Evolutionary conservation across 2,113 vertebrate genomes (phyloP), one percentile per base, ranked within the genome.

Genomic region (Etheostoma spectabile): DNA sequence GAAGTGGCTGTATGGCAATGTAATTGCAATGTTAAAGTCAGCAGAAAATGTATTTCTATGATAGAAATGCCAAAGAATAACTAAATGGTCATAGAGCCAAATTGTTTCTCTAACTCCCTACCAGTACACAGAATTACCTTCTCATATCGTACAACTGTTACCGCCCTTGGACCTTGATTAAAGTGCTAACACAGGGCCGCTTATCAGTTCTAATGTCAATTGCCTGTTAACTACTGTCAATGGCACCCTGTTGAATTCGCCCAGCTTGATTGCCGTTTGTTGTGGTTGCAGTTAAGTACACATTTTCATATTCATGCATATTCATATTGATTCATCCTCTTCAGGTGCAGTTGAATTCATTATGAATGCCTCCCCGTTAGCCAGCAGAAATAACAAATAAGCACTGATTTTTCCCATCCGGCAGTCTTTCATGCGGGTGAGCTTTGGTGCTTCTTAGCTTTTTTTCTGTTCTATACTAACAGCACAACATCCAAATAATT

Each of bases 251-350:
- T 80, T 93, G 86, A 87, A 93, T 90, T 89, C 80, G 65, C 86
- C 65, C 38, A 63, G 89, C 84, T 86, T 91, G 85, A 90, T 91
- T 78, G 82, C 67, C 21, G 64, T 89, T 93, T 92, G 91, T 89
- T 92, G 88, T 91, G 89, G 84, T 81, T 89, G 89, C 89, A 79
- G 86, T 83, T 91, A 88, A 90, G 86, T 83, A 73, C 82, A 61
- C 77, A 88, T 88, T 87, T 87, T 88, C 85, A 86, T 82, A 86
- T 80, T 85, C 83, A 91, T 92, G 85, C 85, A 92, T 91, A 90
- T 92, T 92, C 86, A 92, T 88, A 74, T 18, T 6, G 77, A 80
- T 88, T 86, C 86, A 79, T 85, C 83, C 83, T 80, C 89, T 82
- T 87, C 77, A 80, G 77, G 86, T 77, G 85, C 66, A 62, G 89